phyloP scores from a whole-genome alignment of 2,113 vertebrate species.

The Coturnix japonica region DNA sequence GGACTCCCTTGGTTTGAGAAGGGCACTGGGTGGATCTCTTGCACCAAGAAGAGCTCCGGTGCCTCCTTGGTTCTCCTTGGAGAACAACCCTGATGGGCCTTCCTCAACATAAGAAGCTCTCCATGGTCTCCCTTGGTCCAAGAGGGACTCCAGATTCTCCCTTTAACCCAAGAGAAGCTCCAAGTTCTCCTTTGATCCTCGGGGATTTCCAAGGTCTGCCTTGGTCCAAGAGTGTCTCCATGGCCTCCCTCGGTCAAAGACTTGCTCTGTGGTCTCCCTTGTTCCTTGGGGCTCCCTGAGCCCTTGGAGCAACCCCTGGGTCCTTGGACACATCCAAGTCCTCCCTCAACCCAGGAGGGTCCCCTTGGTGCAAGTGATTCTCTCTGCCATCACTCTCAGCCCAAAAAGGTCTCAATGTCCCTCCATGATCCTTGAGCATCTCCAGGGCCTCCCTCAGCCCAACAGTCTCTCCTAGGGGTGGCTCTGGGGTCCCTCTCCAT shows the following conservation, averaged over 20 bases:
- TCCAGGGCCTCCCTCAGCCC: neutral
- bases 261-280: neutral
- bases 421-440: neutral
- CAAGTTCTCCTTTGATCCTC: neutral
- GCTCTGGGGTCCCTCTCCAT: neutral
- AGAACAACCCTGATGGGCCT: neutral
- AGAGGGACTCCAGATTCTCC: neutral
- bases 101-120: neutral
- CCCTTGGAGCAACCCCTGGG: too few species aligned
- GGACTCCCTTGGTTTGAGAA: neutral
- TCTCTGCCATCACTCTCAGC: neutral
- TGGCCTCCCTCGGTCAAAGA: fast-evolving
- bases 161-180: neutral
- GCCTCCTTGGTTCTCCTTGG: neutral
- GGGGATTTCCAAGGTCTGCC: too few species aligned
- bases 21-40: neutral
- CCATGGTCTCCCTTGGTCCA: neutral
- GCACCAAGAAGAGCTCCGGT: neutral
- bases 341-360: neutral
- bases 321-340: neutral
- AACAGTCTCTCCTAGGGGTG: neutral
- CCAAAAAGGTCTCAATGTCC: neutral
- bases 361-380: neutral
- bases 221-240: neutral
- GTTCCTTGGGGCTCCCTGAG: neutral